Evolutionary conservation across 2,888 invertebrate species (phyloP), one percentile per base, ranked within the genome.

Genomic region (Hemicrepidius hirtus): DNA sequence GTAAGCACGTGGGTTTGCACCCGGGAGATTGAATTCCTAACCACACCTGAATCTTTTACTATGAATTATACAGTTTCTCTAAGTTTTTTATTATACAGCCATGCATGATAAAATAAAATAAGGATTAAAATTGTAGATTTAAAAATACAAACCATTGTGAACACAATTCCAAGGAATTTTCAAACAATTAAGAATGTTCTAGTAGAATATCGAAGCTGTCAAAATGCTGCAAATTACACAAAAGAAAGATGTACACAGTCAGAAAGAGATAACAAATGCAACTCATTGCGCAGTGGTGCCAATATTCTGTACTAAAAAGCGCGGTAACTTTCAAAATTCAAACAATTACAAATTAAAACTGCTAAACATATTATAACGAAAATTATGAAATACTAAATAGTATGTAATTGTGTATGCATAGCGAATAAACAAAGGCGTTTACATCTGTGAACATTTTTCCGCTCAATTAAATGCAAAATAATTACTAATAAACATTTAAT

Each of bases 21-120:
- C 35, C 44, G 80, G 80, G 79, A 69, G 46, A 49, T 60, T 37
- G 63, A 60, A 70, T 62, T 75, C 66, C 73, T 35, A 78, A 78
- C 78, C 79, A 81, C 82, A 82, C 80, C 81, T 81, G 82, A 73
- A 5, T 75, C 77, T 76, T 68, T 35, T 16, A 21, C 41, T 1
- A 24, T 18, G 10, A 63, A 10, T 46, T 12, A 28, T 9, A 63
- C 16, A 28, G 6, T 40, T 44, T 35, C 10, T 9, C 18, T 40
- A 24, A 40, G 16, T 60, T 41, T 20, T 24, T 7, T 9, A 3
- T 18, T 21, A 28, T 9, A 18, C 3, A 28, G 12, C 16, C 9
- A 28, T 6, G n/a, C 53, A 44, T 16, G 24, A 28, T 24, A 13
- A 37, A 20, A n/a, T 59, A 40, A 12, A 44, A 28, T 13, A 13